Base-by-base conservation (phyloP, 1,140 invertebrate species). In the Leptonema lineaticorne region DNA sequence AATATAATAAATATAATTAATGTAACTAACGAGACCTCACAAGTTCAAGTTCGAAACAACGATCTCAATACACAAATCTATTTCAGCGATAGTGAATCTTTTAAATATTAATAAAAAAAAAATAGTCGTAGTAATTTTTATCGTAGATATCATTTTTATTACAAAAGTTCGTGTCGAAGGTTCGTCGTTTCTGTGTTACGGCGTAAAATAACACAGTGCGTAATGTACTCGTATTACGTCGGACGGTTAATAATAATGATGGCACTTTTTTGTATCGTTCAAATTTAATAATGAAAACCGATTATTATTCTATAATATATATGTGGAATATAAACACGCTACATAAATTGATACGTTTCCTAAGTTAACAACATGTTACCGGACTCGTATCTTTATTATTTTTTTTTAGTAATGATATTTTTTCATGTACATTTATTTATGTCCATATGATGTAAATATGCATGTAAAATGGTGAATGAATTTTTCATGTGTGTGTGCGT, bases 251-350 rank as follows among this genome's bases (percentile, higher is more conserved):
- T 9, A 7, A 14, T 53, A 53, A 53, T 53, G 50, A 53, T 53
- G 27, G 22, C 5, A 14, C 9, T 2, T 53, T 53, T 53, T 53
- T 53, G 9, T 22, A 24, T 24, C 50, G 50, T 53, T 24, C 11
- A 53, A 53, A 53, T 26, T 53, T 53, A 53, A 53, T 53, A 53
- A 53, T 53, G 50, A 53, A 53, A 53, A 8, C n/a, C 50, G 50
- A 53, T 53, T 53, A 53, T 53, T 53, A 11, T 22, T 5, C 9
- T 7, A 53, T 53, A 53, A 24, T 14, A 2, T 33, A 24, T 24
- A 24, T 8, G 24, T 26, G 24, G 22, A 20, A 20, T 14, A 53
- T 24, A 53, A 53, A 53, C 50, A 41, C 37, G 16, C 16, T 16
- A n/a, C n/a, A 41, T 16, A 53, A 53, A 53, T 53, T 53, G 50